Percentiles rank a stretch among this genome's conserved stretches.
Conservation (phyloP, 2,888 invertebrate genomes). For the Agrotis clavis region DNA sequence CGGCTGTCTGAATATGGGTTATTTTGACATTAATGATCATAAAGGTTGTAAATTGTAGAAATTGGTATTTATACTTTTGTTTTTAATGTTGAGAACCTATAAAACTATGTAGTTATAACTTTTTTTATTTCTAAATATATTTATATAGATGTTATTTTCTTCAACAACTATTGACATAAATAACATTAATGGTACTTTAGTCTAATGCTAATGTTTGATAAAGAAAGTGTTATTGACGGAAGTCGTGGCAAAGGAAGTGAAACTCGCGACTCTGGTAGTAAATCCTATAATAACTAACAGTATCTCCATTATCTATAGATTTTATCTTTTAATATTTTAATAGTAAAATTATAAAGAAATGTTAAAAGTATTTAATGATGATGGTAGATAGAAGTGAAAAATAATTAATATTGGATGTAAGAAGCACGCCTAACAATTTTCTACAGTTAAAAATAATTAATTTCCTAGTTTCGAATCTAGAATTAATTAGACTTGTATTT, state of each 20-base stretch:
- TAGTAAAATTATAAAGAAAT: constrained; percentile 16
- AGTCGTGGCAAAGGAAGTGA: constrained; percentile 67
- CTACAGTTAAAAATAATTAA: neutral
- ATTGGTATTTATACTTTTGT: constrained; percentile 8
- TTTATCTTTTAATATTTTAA: constrained; percentile 7
- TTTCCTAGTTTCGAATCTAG: constrained; percentile 10
- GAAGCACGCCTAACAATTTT: neutral
- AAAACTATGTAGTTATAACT: neutral
- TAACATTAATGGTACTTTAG: constrained; percentile 27
- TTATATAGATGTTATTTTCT: neutral
- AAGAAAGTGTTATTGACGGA: constrained; percentile 70
- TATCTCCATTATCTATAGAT: constrained; percentile 14
- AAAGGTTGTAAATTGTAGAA: constrained; percentile 27
- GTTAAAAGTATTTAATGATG: neutral
- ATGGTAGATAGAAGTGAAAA: neutral
- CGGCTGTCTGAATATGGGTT: constrained; percentile 2
- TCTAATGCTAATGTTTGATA: constrained; percentile 35
- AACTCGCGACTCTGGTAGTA: constrained; percentile 53
- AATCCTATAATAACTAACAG: constrained; percentile 29
- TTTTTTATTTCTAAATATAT: neutral
- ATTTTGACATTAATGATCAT: constrained; percentile 25
- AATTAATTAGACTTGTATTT: constrained; percentile 25
- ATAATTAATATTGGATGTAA: neutral
- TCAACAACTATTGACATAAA: constrained; percentile 13
- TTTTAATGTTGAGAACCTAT: neutral